These are phyloP conservation scores for Coenonympha glycerion DNA, from an alignment of 2,888 invertebrate genomes.

Conservation along the genomic window DNA sequence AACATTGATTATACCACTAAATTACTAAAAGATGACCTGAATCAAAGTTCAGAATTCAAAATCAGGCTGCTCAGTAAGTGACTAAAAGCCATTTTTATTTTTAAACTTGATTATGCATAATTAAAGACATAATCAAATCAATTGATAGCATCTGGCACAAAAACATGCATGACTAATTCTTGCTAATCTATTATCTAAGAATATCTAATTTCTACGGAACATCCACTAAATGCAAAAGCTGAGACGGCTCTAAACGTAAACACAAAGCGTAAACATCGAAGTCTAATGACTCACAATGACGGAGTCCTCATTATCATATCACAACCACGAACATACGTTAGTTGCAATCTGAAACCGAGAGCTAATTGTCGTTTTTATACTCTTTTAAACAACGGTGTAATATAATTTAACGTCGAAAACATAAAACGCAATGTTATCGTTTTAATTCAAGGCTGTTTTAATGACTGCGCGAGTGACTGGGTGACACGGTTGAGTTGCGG, in stretches of 20 bases:
- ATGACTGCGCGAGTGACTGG: slow-evolving; percentile 52
- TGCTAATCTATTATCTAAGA: slow-evolving; percentile 45
- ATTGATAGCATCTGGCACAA: slow-evolving; percentile 18
- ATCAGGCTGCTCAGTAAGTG: background rate
- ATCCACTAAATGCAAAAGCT: slow-evolving; percentile 38
- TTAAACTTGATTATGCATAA: background rate
- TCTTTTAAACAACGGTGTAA: slow-evolving; percentile 39
- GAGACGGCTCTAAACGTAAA: slow-evolving; percentile 56
- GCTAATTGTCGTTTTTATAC: slow-evolving; percentile 50
- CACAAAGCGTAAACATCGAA: slow-evolving; percentile 67
- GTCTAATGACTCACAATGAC: slow-evolving; percentile 72
- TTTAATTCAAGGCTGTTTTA: slow-evolving; percentile 48
- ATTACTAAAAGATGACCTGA: too few species aligned
- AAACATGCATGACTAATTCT: slow-evolving; percentile 52
- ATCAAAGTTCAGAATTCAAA: background rate
- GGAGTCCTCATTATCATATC: slow-evolving; percentile 72
- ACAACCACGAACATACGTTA: slow-evolving; percentile 58
- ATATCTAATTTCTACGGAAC: slow-evolving; percentile 49
- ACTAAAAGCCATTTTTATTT: background rate
- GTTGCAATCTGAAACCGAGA: slow-evolving; percentile 59
- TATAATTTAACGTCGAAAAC: slow-evolving; percentile 30
- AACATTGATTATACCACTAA: background rate
- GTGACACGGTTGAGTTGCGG: slow-evolving; percentile 44
- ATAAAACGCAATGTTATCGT: slow-evolving; percentile 30
- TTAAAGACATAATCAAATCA: background rate